Conservation (phyloP, 1,140 invertebrate genomes). For the Pentalonia nigronervosa region DNA sequence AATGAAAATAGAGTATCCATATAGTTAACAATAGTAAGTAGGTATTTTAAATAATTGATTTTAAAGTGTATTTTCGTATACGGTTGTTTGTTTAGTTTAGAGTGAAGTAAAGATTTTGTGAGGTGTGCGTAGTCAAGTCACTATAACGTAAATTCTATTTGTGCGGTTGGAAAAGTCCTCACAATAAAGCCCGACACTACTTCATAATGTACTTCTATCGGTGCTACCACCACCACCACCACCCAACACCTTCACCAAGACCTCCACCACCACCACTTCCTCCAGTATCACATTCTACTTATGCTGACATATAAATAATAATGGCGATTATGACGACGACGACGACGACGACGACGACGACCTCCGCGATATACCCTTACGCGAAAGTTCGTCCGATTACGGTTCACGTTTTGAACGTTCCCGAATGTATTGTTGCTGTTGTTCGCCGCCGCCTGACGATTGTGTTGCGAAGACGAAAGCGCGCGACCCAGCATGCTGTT, state of each 20-base stretch:
- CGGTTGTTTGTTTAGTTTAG: no score
- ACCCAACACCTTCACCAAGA: background rate
- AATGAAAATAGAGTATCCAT: background rate
- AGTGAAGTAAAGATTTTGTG: background rate
- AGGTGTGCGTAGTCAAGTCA: background rate
- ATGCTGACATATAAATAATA: background rate
- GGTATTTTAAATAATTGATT: background rate
- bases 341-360: background rate
- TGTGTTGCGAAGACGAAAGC: background rate
- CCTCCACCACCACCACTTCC: background rate
- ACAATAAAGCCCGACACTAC: background rate
- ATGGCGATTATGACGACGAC: background rate
- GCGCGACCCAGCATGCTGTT: background rate
- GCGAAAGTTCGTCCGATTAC: slow-evolving; percentile 6
- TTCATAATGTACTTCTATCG: background rate
- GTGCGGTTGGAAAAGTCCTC: background rate
- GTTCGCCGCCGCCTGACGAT: background rate
- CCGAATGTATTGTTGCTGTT: background rate
- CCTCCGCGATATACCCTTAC: background rate
- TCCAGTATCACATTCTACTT: background rate
- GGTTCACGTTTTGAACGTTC: slow-evolving; percentile 14
- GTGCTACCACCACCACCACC: background rate
- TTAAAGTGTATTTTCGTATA: background rate
- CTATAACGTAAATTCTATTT: background rate
- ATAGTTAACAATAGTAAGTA: background rate